phyloP scores from a whole-genome alignment of 2,113 vertebrate genomes.

The Lynx canadensis region DNA sequence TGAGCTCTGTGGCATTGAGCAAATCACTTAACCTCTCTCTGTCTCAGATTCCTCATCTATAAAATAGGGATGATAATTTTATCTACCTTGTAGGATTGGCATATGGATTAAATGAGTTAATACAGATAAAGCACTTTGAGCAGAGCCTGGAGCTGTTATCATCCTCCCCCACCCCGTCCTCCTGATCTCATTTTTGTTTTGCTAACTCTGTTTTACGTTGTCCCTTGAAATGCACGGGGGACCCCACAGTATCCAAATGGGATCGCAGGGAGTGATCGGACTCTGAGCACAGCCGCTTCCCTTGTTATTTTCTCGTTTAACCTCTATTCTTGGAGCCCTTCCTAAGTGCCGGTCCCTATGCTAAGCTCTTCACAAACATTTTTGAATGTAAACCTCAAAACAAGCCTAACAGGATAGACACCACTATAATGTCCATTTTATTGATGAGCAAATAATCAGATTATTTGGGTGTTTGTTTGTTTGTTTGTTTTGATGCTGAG shows the following conservation, averaged over 20 bases:
- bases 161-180: too few species aligned
- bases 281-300: not conserved
- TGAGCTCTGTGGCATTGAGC: not conserved
- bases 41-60: not conserved
- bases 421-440: not conserved
- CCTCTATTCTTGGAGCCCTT: not conserved
- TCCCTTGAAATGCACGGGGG: not conserved
- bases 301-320: not conserved
- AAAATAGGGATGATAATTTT: not conserved
- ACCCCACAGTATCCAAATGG: not conserved
- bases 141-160: not conserved
- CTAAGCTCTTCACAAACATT: slow-evolving; percentile 1
- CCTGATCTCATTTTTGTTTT: not conserved
- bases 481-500: too few species aligned
- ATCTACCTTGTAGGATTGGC: not conserved
- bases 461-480: too few species aligned
- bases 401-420: not conserved
- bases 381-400: not conserved
- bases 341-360: not conserved
- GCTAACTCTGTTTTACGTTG: not conserved
- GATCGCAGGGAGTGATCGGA: not conserved
- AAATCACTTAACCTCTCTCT: not conserved
- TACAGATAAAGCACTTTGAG: not conserved
- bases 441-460: not conserved
- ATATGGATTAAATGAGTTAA: not conserved